Conservation (phyloP, 2,113 vertebrate genomes). For the Lutjanus erythropterus region DNA sequence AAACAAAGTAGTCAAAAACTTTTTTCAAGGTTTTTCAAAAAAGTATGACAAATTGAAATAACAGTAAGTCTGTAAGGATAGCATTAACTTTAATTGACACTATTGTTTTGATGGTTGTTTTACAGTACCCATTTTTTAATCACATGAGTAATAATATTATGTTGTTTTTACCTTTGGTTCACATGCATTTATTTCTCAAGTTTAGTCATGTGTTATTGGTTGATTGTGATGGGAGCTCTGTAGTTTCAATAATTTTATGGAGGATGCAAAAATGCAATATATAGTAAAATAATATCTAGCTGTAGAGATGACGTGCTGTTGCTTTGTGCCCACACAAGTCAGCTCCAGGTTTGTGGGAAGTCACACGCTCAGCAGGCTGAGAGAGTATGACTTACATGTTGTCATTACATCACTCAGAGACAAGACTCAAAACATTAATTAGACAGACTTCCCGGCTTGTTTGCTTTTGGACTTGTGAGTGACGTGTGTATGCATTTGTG, state of each 20-base stretch:
- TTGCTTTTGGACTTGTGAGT: conserved; percentile 77
- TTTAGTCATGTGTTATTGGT: no score
- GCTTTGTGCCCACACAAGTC: conserved; percentile 14
- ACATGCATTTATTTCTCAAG: neutral
- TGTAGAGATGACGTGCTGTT: conserved; percentile 19
- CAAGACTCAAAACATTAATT: conserved; percentile 78
- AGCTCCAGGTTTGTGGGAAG: conserved; percentile 64
- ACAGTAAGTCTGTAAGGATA: neutral
- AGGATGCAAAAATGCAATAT: neutral
- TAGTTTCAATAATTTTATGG: neutral
- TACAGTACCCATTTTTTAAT: neutral
- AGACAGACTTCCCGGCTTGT: conserved; percentile 74
- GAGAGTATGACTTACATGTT: conserved; percentile 53
- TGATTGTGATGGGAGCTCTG: neutral
- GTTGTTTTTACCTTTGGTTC: neutral
- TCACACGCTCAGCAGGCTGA: conserved; percentile 31
- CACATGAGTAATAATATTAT: neutral
- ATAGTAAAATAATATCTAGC: neutral
- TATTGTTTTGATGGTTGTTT: neutral
- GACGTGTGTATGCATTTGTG: conserved; percentile 71
- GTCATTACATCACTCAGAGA: conserved; percentile 74
- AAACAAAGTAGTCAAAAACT: no score
- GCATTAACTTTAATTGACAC: neutral
- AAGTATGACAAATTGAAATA: no score
- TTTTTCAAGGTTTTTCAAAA: no score